Conservation (phyloP, 2,888 invertebrate species). For the Macropis europaea region DNA sequence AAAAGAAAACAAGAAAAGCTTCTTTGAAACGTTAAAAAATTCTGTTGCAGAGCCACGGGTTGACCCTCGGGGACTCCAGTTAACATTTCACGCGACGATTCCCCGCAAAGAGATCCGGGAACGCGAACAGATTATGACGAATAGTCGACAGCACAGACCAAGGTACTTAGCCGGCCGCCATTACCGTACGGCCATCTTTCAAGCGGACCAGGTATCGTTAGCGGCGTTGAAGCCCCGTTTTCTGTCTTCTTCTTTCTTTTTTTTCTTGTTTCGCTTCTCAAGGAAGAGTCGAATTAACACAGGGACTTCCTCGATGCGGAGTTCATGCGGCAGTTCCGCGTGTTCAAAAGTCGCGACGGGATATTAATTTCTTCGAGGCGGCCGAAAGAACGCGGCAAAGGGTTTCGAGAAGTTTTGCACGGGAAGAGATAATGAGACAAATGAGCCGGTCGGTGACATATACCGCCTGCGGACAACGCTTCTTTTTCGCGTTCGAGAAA, state of each 20-base stretch:
- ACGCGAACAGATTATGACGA: constrained; percentile 55
- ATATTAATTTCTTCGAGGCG: constrained; percentile 46
- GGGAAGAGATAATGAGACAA: constrained; percentile 39
- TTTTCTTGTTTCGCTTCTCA: not conserved
- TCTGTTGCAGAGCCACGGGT: not conserved
- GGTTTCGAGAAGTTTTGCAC: not conserved
- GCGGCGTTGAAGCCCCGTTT: constrained; percentile 26
- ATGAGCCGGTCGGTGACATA: constrained; percentile 18
- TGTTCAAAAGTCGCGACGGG: constrained; percentile 24
- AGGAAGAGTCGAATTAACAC: constrained; percentile 45
- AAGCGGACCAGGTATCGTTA: constrained; percentile 54
- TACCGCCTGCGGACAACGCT: no score
- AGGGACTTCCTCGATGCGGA: constrained; percentile 21
- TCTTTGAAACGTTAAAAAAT: not conserved
- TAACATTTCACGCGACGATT: not conserved
- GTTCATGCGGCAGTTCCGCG: not conserved
- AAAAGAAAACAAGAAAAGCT: not conserved
- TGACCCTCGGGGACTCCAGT: not conserved
- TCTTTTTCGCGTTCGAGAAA: no score
- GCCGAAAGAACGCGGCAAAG: constrained; percentile 22
- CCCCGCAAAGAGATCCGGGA: constrained; percentile 5
- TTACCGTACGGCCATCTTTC: constrained; percentile 56
- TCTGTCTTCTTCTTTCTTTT: no score
- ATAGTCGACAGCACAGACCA: constrained; percentile 37
- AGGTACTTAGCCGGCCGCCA: constrained; percentile 48